Evolutionary conservation across 2,888 invertebrate species (phyloP), one percentile per base, ranked within the genome.

Genomic region (Drosophila anomalata): DNA sequence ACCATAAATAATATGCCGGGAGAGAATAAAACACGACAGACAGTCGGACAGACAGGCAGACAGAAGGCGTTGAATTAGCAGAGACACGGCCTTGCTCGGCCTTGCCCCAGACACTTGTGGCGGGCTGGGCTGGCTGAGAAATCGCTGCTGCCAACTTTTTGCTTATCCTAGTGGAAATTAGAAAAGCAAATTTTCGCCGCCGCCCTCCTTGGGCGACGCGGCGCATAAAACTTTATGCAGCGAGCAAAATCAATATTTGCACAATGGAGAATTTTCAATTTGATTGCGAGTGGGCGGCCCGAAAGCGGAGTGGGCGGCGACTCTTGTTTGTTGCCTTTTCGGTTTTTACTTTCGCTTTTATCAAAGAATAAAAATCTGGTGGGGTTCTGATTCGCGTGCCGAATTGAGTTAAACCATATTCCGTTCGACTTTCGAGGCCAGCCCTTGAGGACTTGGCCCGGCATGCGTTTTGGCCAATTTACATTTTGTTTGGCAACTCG

Each of bases 241-340:
- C 51, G 46, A 48, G 31, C 58, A 74, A 88, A 84, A 88, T 88
- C 88, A 88, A 84, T 84, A 88, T 88, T 83, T 79, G 66, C 56
- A 63, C 59, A 73, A 72, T 66, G 58, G 54, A 69, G 54, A 65
- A 63, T 68, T 75, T 79, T 42, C 67, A 80, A 75, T 75, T 72
- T 75, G 75, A 75, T 74, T 59, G 63, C 51, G 33, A 51, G 53
- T 58, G 39, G 52, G 36, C 22, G 41, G 29, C 11, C 17, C 14
- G 39, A 12, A 7, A 39, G 39, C 1, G 17, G 17, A 17, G 17
- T 17, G 41, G 41, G 17, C 9, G 36, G 26, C 20, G 29, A 9
- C 36, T 50, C 52, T 46, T 52, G 52, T 60, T 42, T 61, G 50
- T 61, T 71, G 69, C 53, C 44, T 62, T 72, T 51, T 55, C 51